Conservation (phyloP, 2,797 vertebrate species). For the Cryptoprocta ferox region DNA sequence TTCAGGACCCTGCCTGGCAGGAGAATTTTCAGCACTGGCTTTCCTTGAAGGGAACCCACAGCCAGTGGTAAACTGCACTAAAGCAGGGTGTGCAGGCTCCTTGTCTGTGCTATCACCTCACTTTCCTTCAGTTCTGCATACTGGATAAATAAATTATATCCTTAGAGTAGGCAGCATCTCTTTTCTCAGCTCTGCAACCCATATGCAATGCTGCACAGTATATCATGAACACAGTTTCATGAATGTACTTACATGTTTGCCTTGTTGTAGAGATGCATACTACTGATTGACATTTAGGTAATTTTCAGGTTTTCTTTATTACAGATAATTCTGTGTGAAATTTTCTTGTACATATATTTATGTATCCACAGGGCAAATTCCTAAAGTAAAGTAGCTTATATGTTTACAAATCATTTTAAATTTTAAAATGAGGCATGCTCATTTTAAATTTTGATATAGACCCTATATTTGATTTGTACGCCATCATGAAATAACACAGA, state of each 20-base stretch:
- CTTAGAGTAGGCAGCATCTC: background rate
- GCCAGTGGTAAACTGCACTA: background rate
- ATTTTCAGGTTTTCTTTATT: background rate
- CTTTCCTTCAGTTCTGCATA: background rate
- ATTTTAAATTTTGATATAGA: constrained; percentile 54
- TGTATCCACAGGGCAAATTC: background rate
- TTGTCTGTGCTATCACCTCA: background rate
- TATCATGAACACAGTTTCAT: background rate
- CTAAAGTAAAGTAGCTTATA: background rate
- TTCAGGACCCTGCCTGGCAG: background rate
- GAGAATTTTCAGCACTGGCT: background rate
- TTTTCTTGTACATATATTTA: background rate
- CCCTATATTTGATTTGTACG: background rate
- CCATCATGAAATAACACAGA: background rate
- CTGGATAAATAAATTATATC: background rate
- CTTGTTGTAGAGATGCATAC: background rate
- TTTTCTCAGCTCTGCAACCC: background rate
- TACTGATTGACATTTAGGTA: background rate
- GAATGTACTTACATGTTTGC: background rate
- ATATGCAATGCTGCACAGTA: background rate
- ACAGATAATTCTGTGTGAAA: background rate
- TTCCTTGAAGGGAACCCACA: background rate
- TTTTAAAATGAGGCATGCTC: background rate
- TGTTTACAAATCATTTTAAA: constrained; percentile 22
- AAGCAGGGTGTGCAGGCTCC: background rate